Base-by-base conservation (phyloP, 2,797 vertebrate genomes). In the Vultur gryphus region DNA sequence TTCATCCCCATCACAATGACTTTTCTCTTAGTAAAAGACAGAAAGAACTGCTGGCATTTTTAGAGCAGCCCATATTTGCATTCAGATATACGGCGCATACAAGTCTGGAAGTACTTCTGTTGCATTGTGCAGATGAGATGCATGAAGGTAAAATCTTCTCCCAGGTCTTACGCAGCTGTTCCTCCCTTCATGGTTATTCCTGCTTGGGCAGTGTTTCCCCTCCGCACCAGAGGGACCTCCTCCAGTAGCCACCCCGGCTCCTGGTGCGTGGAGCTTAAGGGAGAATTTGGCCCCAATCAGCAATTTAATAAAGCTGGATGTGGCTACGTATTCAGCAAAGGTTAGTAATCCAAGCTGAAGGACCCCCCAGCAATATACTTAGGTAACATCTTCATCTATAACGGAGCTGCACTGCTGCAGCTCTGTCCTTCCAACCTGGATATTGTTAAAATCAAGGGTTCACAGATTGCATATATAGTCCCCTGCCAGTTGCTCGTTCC, bases 71-170 rank as follows among this genome's bases (percentile, higher is more conserved):
- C 8, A 7, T n/a, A 79, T 76, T 61, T 76, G 33, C 51, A 65
- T 59, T 72, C 49, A 72, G 51, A 84, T 29, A 37, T 17, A 67
- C 0, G 6, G 39, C 0, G 0, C 54, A 23, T n/a, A 11, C n/a
- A 73, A 70, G 41, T 58, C 89, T 92, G 81, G 35, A 87, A 89
- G 18, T 28, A 84, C 18, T 94, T 73, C 28, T 66, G 33, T 20
- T 86, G 69, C 0, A 0, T 10, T 67, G 8, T 43, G 76, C 64
- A 90, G 17, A n/a, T 11, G 41, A 67, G 18, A 65, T 14, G 25
- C 13, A 57, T 1, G 0, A 86, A 64, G 16, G 46, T 23, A 57
- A 93, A 90, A 90, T 48, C 7, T 85, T 83, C 81, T 85, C 64
- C 59, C 35, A 65, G 31, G 10, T 61, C 72, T 90, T 58, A 51